These are phyloP conservation scores for Microctonus hyperodae DNA, from an alignment of 2,888 invertebrate genomes.

Conservation along the genomic window DNA sequence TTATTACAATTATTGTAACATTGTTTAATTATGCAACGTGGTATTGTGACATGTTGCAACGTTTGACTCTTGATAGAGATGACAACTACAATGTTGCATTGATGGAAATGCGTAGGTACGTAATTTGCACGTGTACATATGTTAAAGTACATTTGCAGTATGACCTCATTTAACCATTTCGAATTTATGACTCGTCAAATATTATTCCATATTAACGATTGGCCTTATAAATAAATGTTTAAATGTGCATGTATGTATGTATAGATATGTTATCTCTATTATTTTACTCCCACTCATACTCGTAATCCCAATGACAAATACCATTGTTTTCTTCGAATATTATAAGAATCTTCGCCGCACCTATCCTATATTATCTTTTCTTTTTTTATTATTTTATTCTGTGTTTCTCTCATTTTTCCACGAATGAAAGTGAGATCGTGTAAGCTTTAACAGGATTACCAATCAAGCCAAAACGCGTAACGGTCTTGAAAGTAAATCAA, in stretches of 20 bases:
- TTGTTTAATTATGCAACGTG: not conserved
- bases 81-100: not conserved
- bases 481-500: constrained; percentile 23
- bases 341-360: not conserved
- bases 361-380: not conserved
- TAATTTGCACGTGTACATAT: not conserved
- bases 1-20: not conserved
- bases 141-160: not conserved
- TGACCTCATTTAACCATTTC: constrained; percentile 12
- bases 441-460: constrained; percentile 27
- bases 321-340: constrained; percentile 5
- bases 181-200: constrained; percentile 26
- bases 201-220: constrained; percentile 16
- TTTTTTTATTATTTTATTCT: not conserved
- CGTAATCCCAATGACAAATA: constrained; percentile 5
- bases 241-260: not conserved
- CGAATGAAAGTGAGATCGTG: constrained; percentile 19
- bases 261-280: not conserved
- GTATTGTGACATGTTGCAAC: no score
- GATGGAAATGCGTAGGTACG: not conserved
- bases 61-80: not conserved
- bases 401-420: constrained; percentile 7
- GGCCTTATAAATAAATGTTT: not conserved
- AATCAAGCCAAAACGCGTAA: constrained; percentile 29
- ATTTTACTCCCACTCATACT: not conserved